phyloP scores from a whole-genome alignment of 2,888 invertebrate genomes.

The Eulithis testata region DNA sequence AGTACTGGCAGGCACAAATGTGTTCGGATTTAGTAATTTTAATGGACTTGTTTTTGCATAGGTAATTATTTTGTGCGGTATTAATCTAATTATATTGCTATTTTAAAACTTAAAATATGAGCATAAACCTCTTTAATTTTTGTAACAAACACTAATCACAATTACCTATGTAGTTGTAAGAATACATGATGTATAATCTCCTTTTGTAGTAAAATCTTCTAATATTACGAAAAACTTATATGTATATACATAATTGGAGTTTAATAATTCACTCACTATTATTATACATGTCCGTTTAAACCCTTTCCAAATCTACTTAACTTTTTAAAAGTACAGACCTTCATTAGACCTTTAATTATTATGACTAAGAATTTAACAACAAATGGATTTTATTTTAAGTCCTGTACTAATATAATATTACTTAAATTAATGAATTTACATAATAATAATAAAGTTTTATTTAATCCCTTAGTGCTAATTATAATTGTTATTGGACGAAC shows the following conservation, averaged over 20 bases:
- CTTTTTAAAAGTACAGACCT: too few species aligned
- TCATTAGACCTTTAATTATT: too few species aligned
- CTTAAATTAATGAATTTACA: slow-evolving; percentile 21
- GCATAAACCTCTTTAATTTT: slow-evolving; percentile 10
- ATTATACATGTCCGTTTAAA: too few species aligned
- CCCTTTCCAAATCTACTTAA: too few species aligned
- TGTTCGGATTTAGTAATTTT: too few species aligned
- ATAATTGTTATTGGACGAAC: slow-evolving; percentile 45
- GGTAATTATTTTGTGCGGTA: slow-evolving; percentile 3
- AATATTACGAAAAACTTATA: too few species aligned
- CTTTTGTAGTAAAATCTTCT: neutral
- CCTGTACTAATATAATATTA: slow-evolving; percentile 31
- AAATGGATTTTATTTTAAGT: slow-evolving; percentile 25
- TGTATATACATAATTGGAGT: too few species aligned
- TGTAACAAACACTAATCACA: slow-evolving; percentile 24
- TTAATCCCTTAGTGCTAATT: slow-evolving; percentile 25
- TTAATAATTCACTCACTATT: too few species aligned
- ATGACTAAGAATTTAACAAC: slow-evolving; percentile 33
- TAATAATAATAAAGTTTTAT: slow-evolving; percentile 6
- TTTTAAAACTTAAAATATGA: slow-evolving; percentile 16
- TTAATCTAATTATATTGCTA: neutral
- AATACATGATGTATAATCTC: slow-evolving; percentile 14
- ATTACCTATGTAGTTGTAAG: slow-evolving; percentile 19
- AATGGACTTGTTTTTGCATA: too few species aligned
- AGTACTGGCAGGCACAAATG: too few species aligned